These are phyloP conservation scores for Contarinia nasturtii DNA, from an alignment of 1,140 invertebrate species.

Conservation along the genomic window DNA sequence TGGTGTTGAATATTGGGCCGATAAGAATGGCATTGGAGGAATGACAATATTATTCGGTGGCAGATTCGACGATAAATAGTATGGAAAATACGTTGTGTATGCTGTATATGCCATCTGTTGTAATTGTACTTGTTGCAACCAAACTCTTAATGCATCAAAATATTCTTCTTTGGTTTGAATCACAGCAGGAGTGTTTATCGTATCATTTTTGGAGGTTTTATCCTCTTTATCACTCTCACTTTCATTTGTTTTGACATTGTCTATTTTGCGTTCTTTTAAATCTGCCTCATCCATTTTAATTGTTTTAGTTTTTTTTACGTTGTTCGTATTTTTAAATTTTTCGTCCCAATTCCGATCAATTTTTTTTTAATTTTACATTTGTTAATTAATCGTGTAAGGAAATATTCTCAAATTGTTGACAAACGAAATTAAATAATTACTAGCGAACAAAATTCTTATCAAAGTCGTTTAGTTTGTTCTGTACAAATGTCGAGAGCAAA, in stretches of 20 bases:
- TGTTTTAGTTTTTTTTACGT: neutral
- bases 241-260: neutral
- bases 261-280: neutral
- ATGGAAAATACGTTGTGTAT: conserved; percentile 36
- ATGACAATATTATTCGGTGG: conserved; percentile 10
- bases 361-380: too few species aligned
- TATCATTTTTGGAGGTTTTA: too few species aligned
- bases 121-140: conserved; percentile 33
- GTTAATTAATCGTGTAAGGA: too few species aligned
- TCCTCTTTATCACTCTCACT: too few species aligned
- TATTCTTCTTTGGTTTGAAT: conserved; percentile 28
- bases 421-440: too few species aligned
- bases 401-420: too few species aligned
- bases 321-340: neutral
- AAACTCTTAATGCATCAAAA: conserved; percentile 27
- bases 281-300: neutral
- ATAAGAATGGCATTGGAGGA: conserved; percentile 26
- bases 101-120: conserved; percentile 29
- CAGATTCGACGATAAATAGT: conserved; percentile 34
- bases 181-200: neutral
- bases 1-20: conserved; percentile 19
- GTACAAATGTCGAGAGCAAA: too few species aligned
- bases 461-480: too few species aligned
- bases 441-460: too few species aligned
- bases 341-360: too few species aligned